These are phyloP conservation scores for Coregonus clupeaformis DNA, from an alignment of 2,113 vertebrate species.

Conservation along the genomic window DNA sequence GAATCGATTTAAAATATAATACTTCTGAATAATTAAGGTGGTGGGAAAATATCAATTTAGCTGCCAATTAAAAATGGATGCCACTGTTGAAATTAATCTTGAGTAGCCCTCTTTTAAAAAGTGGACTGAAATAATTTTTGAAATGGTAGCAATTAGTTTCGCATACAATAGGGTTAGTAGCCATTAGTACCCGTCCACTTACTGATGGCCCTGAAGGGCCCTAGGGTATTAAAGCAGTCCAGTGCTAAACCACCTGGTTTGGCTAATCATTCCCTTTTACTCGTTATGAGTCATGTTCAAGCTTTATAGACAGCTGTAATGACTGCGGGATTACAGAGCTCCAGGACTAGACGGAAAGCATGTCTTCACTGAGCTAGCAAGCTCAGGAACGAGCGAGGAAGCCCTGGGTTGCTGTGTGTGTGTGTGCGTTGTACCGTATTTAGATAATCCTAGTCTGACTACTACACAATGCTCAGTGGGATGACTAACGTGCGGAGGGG, in stretches of 20 bases:
- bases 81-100: slow-evolving; percentile 41
- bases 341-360: slow-evolving; percentile 31
- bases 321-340: slow-evolving; percentile 33
- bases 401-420: neutral
- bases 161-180: slow-evolving; percentile 53
- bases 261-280: slow-evolving; percentile 12
- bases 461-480: slow-evolving; percentile 30
- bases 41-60: slow-evolving; percentile 64
- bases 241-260: neutral
- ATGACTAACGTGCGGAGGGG: slow-evolving; percentile 37
- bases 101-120: slow-evolving; percentile 42
- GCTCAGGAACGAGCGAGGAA: slow-evolving; percentile 13
- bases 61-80: slow-evolving; percentile 62
- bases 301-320: slow-evolving; percentile 34
- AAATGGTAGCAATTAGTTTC: slow-evolving; percentile 45
- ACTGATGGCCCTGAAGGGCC: slow-evolving; percentile 10
- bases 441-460: slow-evolving; percentile 19
- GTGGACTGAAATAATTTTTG: slow-evolving; percentile 4
- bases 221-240: neutral
- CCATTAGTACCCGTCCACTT: slow-evolving; percentile 15
- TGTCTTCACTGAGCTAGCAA: slow-evolving; percentile 41
- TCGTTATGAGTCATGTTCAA: slow-evolving; percentile 28
- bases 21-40: slow-evolving; percentile 71
- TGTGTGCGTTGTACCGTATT: slow-evolving; percentile 1
- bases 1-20: slow-evolving; percentile 67